These are phyloP conservation scores for Dasysyrphus tricinctus DNA, from an alignment of 2,888 invertebrate genomes.

Conservation along the genomic window DNA sequence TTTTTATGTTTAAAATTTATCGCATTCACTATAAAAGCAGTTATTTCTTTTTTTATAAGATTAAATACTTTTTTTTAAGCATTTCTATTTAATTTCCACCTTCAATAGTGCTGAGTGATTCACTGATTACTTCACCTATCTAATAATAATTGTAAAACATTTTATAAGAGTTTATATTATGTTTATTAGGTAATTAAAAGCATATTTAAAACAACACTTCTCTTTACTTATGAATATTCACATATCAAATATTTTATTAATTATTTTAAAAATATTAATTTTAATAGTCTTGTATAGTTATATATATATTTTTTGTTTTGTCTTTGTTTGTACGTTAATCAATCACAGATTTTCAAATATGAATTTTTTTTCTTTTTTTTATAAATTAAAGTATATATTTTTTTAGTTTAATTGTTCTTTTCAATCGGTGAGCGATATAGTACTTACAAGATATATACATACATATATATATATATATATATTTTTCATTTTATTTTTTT, in stretches of 20 bases:
- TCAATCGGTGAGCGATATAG: conserved; percentile 73
- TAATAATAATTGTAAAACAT: not conserved
- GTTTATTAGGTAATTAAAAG: conserved; percentile 25
- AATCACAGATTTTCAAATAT: conserved; percentile 72
- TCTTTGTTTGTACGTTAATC: conserved; percentile 72
- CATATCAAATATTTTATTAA: conserved; percentile 8
- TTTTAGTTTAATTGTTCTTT: conserved; percentile 37
- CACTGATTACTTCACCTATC: conserved; percentile 27
- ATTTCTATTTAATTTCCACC: conserved; percentile 16
- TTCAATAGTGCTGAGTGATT: conserved; percentile 27
- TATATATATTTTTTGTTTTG: conserved; percentile 41
- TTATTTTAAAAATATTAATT: conserved; percentile 66
- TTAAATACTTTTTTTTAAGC: conserved; percentile 20
- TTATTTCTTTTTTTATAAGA: conserved; percentile 16
- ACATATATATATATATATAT: not conserved
- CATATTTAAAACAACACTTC: conserved; percentile 39
- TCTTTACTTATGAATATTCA: not conserved
- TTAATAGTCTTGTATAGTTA: conserved; percentile 61
- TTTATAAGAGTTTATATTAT: not conserved
- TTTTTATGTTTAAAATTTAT: conserved; percentile 23
- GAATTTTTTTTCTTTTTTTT: conserved; percentile 35
- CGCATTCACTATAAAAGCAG: conserved; percentile 50
- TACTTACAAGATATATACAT: conserved; percentile 52
- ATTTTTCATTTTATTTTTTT: conserved; percentile 6
- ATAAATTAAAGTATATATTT: conserved; percentile 37